These are phyloP conservation scores for mouse (Mus musculus) DNA, from an alignment of 2,113 vertebrate genomes.

Conservation along the genomic window GRCm39 chr2:152862501-152863000, in stretches of 20 bases:
- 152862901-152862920: not conserved
- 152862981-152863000: not conserved
- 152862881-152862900: not conserved
- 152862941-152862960: not conserved
- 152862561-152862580: slow-evolving; percentile 42
- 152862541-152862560: slow-evolving; percentile 65
- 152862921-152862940: not conserved
- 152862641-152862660: slow-evolving; percentile 32
- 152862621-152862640: slow-evolving; percentile 61
- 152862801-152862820: not conserved
- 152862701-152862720: slow-evolving; percentile 61
- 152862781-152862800: not conserved
- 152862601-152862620: slow-evolving; percentile 72
- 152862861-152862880: not conserved
- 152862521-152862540: slow-evolving; percentile 45
- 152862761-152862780: not conserved
- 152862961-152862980: not conserved
- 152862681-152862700: slow-evolving; percentile 68
- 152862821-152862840: not conserved
- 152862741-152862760: slow-evolving; percentile 44
- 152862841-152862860: not conserved
- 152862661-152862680: slow-evolving; percentile 74
- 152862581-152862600: slow-evolving; percentile 47
- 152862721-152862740: slow-evolving; percentile 52
- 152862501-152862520: slow-evolving; percentile 64